These are phyloP conservation scores for Bicyclus anynana DNA, from an alignment of 1,140 invertebrate genomes.

Conservation along the genomic window DNA sequence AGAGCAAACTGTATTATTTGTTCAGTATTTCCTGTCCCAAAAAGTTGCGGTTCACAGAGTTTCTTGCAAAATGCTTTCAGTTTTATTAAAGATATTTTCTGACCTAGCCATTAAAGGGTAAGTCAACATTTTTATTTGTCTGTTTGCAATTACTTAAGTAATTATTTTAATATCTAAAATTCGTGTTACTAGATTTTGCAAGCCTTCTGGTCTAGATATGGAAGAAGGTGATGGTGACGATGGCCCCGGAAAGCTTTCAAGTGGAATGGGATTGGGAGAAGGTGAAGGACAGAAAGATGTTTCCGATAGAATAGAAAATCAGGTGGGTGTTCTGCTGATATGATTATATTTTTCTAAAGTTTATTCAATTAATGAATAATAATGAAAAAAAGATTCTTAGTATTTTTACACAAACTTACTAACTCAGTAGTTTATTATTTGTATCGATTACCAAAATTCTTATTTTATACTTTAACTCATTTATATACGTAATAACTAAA, in stretches of 20 bases:
- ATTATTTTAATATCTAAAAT: not conserved
- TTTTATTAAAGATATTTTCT: conserved; percentile 90
- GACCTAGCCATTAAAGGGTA: conserved; percentile 88
- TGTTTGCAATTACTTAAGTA: too few species aligned
- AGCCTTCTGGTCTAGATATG: conserved; percentile 90
- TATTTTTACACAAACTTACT: too few species aligned
- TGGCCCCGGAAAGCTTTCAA: conserved; percentile 77
- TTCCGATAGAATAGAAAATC: conserved; percentile 92
- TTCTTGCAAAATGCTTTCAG: conserved; percentile 89
- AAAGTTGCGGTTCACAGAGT: conserved; percentile 86
- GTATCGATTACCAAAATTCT: not conserved
- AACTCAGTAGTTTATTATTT: too few species aligned
- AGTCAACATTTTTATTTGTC: conserved; percentile 14
- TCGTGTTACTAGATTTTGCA: conserved; percentile 87
- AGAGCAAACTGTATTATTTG: conserved; percentile 85
- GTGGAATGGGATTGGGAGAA: conserved; percentile 92
- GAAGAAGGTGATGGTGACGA: conserved; percentile 81
- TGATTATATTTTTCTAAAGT: too few species aligned
- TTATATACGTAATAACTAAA: too few species aligned
- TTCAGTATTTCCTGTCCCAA: conserved; percentile 88
- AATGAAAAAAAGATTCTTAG: too few species aligned
- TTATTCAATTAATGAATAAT: too few species aligned
- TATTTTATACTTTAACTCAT: too few species aligned
- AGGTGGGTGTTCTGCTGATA: conserved; percentile 39
- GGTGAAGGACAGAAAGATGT: conserved; percentile 97